A percentile compares a stretch with the other conserved stretches of the same genome.
phyloP scores from a whole-genome alignment of 1,140 invertebrate species.

The Nebria ingens region DNA sequence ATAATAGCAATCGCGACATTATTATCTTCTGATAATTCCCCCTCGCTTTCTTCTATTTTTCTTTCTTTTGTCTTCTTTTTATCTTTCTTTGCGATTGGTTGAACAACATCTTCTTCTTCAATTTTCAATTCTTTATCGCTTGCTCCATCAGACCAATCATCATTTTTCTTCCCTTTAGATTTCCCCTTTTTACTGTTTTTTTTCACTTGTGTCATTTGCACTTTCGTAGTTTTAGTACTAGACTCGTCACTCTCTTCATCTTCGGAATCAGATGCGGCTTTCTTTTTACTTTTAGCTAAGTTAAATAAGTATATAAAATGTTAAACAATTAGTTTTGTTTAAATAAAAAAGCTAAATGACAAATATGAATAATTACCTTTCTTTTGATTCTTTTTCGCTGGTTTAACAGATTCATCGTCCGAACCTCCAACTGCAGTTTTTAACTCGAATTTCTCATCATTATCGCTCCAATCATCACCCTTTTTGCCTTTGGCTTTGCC shows the following conservation, averaged over 20 bases:
- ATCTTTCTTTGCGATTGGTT: slow-evolving; percentile 28
- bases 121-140: slow-evolving; percentile 26
- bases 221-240: slow-evolving; percentile 30
- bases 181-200: slow-evolving; percentile 39
- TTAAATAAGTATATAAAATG: slow-evolving; percentile 7
- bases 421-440: slow-evolving; percentile 30
- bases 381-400: slow-evolving; percentile 39
- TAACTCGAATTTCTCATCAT: slow-evolving; percentile 34
- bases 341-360: slow-evolving; percentile 4
- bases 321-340: not conserved
- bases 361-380: slow-evolving; percentile 33
- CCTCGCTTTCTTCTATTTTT: slow-evolving; percentile 20
- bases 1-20: too few species aligned
- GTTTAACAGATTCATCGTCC: slow-evolving; percentile 39
- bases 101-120: slow-evolving; percentile 30
- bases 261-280: slow-evolving; percentile 26
- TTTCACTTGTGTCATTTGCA: slow-evolving; percentile 24
- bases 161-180: slow-evolving; percentile 41
- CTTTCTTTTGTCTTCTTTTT: slow-evolving; percentile 26
- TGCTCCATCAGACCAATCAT: slow-evolving; percentile 41
- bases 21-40: slow-evolving; percentile 10
- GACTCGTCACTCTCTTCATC: slow-evolving; percentile 30
- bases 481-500: slow-evolving; percentile 39
- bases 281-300: slow-evolving; percentile 34
- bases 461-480: slow-evolving; percentile 40